Evolutionary conservation across 2,888 invertebrate genomes (phyloP), one percentile per base, ranked within the genome.

Genomic region (Cryptus viduatorius): DNA sequence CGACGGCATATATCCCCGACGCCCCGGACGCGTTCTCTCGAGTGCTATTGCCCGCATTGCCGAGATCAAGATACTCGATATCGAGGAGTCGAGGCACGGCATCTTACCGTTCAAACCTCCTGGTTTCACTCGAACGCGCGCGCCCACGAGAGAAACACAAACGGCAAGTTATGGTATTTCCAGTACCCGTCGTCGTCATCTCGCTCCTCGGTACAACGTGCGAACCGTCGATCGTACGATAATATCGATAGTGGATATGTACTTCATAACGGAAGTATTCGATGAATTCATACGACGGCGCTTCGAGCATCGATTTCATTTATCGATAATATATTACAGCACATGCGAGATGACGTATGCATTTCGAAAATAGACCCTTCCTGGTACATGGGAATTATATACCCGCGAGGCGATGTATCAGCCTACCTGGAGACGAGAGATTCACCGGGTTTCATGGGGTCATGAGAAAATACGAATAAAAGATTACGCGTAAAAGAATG

Each of bases 221-320:
- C 81, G 56, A 81, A 81, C 8, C 81, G 42, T 79, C 73, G 84
- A 84, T 84, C 73, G n/a, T 50, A 64, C 69, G 84, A 75, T 81
- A 84, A 65, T 78, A 56, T 78, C 31, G 42, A 56, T 59, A 31
- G 72, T 48, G 56, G 53, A 42, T 71, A 31, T 65, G 46, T 24
- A 16, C 37, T 44, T 48, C 73, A 71, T 78, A 69, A 71, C 42
- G 46, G 50, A 50, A 53, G 24, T 19, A 37, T 16, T 48, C 48
- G 84, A 81, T 69, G 65, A 78, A 78, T 84, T 75, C 73, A 42
- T 81, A 68, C 16, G 50, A 16, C 29, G 59, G 29, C 77, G 53
- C 84, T 73, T 65, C 61, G 77, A 64, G 84, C 73, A 31, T 16
- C 61, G 68, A 80, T 76, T 76, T 77, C 77, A 73, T 78, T 72